Evolutionary conservation across 2,797 vertebrate species (phyloP), one percentile per base, ranked within the genome.

Genomic region (Siniperca scherzeri): DNA sequence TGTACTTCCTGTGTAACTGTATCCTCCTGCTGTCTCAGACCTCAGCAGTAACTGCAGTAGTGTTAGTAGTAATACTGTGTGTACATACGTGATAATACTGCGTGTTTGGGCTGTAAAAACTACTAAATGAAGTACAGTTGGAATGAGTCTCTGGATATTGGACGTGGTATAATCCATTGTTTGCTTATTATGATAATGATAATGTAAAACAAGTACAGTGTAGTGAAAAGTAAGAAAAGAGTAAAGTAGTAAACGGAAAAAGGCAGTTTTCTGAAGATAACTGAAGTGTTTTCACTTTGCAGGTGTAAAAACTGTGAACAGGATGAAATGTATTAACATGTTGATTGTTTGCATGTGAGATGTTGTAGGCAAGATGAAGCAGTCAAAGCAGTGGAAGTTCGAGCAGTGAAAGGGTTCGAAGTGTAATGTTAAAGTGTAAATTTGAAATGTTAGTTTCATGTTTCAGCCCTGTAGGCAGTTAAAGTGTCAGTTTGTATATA

Each of bases 1-100:
- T 53, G 36, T 55, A 14, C 64, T 67, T 67, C 64, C 75, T 53
- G 64, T 80, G 60, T 67, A 74, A 44, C 25, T 42, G 19, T 0
- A 11, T 60, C 56, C 1, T 42, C 14, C 42, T 59, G 30, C 65
- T 30, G 33, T 40, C 36, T 74, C 60, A 17, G 36, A 27, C n/a
- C n/a, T 55, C 19, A 33, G 38, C 61, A 44, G 50, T 38, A 25
- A 53, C 14, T 61, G 56, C 11, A 25, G 55, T 12, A 42, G 7
- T 46, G 14, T 14, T 13, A 14, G 53, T 55, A 25, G 12, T 30
- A 12, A 19, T 1, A 12, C 27, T 48, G 14, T 40, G 14, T 40
- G 44, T 46, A 46, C 44, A 16, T 13, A 12, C 3, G 44, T 5
- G 14, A 46, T 46, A 46, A 16, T 38, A 38, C 60, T 68, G 19